Percentiles rank a stretch among this genome's conserved stretches.
Evolutionary conservation across 2,113 vertebrate genomes (phyloP).

Genomic region (Alces alces): DNA sequence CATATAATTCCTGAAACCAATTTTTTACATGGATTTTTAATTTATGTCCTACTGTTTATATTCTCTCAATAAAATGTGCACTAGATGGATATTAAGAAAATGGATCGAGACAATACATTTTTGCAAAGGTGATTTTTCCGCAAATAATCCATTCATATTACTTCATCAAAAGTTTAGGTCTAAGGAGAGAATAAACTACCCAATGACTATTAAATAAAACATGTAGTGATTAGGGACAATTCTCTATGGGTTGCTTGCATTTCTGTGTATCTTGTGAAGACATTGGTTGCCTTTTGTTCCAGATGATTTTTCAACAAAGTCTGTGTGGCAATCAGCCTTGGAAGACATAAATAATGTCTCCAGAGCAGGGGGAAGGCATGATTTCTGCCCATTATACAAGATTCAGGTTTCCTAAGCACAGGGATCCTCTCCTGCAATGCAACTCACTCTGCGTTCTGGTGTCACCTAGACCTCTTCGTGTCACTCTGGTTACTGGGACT

Average conservation of each 20-base stretch:
- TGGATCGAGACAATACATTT: not conserved
- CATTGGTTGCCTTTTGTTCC: not conserved
- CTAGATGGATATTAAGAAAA: conserved; percentile 7
- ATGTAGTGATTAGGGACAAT: not conserved
- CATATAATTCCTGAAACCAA: not conserved
- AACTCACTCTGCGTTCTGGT: not conserved
- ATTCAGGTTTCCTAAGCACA: not conserved
- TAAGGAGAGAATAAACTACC: not conserved
- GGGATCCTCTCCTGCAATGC: not conserved
- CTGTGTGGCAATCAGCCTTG: not conserved
- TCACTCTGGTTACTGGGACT: not conserved
- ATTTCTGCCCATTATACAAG: not conserved
- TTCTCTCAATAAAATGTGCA: not conserved
- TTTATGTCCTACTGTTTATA: not conserved
- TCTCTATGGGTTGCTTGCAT: not conserved
- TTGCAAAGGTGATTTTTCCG: not conserved
- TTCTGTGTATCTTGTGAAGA: not conserved
- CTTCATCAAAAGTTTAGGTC: not conserved
- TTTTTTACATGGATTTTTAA: conserved; percentile 19
- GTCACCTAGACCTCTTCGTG: not conserved
- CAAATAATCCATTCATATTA: conserved; percentile 7
- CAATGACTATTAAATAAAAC: not conserved
- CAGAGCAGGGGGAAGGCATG: not conserved
- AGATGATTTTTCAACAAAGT: not conserved
- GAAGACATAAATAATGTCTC: not conserved